Conservation (phyloP, 92 coral and sea anemone species). For the Phenganax subtilis region DNA sequence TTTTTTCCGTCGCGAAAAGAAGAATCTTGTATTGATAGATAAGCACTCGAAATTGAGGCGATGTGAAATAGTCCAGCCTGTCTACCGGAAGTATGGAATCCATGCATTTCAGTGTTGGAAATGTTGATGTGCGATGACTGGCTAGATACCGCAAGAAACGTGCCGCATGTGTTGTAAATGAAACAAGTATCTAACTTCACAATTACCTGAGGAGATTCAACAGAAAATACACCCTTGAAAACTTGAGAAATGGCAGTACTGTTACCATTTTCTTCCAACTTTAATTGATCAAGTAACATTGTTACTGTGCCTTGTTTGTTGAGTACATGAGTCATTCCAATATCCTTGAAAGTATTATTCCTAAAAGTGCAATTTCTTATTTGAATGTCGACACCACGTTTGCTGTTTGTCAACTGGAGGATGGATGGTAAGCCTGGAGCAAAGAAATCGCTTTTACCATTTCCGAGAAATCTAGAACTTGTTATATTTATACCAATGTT, state of each 20-base stretch:
- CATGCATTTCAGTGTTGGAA: not conserved
- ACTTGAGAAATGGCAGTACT: not conserved
- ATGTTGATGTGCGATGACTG: not conserved
- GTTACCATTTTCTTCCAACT: constrained; percentile 15
- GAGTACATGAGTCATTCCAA: constrained; percentile 21
- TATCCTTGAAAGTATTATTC: constrained; percentile 6
- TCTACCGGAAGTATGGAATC: not conserved
- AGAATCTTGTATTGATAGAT: constrained; percentile 12
- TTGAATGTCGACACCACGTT: not conserved
- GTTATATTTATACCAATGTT: constrained; percentile 1
- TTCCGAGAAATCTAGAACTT: constrained; percentile 34
- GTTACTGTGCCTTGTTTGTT: constrained; percentile 20
- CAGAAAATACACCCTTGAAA: constrained; percentile 9
- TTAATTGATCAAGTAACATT: not conserved
- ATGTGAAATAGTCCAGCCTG: constrained; percentile 30
- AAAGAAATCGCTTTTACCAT: not conserved
- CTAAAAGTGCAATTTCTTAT: constrained; percentile 28
- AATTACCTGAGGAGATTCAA: not conserved
- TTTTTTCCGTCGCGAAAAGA: not conserved
- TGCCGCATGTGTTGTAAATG: constrained; percentile 7
- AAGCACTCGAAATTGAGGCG: not conserved
- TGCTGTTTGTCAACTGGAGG: not conserved
- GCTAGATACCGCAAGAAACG: not conserved
- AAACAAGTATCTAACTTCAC: not conserved
- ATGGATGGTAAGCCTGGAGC: not conserved